A percentile compares a stretch with the other conserved stretches of the same genome.
phyloP scores from a whole-genome alignment of 2,113 vertebrate genomes.

The Murina feae region DNA sequence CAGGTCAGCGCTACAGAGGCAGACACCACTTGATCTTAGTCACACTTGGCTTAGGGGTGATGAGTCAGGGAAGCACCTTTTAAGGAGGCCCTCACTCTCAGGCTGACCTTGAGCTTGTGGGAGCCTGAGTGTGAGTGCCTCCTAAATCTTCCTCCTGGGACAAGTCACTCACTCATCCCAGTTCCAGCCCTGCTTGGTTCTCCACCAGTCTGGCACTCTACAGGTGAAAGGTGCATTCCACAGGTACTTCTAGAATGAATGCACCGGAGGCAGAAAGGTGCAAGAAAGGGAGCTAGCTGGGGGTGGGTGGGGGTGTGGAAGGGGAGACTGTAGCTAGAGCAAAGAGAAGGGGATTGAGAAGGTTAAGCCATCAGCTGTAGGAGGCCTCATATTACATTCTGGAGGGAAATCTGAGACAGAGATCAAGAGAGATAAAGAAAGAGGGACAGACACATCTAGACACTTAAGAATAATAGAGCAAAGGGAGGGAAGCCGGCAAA shows the following conservation, averaged over 20 bases:
- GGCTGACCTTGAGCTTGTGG: not conserved
- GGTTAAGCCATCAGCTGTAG: not conserved
- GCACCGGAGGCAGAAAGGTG: not conserved
- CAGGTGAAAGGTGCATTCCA: rapidly evolving
- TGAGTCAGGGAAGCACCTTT: not conserved
- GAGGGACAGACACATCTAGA: not conserved
- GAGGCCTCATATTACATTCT: not conserved
- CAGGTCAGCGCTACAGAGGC: not conserved
- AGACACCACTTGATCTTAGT: not conserved
- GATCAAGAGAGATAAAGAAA: not conserved
- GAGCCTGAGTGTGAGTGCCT: not conserved
- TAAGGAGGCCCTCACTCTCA: not conserved
- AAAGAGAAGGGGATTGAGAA: not conserved
- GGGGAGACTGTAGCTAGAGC: rapidly evolving
- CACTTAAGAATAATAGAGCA: not conserved
- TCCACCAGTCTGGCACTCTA: not conserved
- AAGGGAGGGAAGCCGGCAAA: not conserved
- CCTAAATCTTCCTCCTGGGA: not conserved
- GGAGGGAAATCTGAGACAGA: not conserved
- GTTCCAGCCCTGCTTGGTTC: rapidly evolving
- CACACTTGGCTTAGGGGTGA: not conserved
- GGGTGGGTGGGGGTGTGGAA: too few species aligned
- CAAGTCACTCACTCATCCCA: not conserved
- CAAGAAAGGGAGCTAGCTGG: not conserved
- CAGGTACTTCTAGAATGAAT: not conserved